A percentile compares a stretch with the other conserved stretches of the same genome.
These are phyloP conservation scores for Aldabrachelys gigantea DNA, from an alignment of 2,113 vertebrate species.

Conservation along the genomic window DNA sequence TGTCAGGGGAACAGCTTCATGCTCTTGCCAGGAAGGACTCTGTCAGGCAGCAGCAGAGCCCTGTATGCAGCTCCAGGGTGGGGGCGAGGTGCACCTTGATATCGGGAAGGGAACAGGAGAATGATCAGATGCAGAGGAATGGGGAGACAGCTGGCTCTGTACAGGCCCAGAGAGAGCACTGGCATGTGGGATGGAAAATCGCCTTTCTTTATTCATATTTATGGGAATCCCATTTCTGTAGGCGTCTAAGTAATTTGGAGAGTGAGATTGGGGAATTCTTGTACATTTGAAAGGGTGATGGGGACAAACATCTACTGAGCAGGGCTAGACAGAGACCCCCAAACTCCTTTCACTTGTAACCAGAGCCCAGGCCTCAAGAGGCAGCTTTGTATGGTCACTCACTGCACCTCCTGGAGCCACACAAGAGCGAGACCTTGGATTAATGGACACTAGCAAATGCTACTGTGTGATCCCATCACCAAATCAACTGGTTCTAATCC, in stretches of 20 bases:
- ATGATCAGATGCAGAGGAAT: rapidly evolving
- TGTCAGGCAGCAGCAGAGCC: not conserved
- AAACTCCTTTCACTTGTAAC: rapidly evolving
- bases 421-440: rapidly evolving
- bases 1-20: not conserved
- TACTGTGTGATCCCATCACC: not conserved
- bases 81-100: rapidly evolving
- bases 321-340: not conserved
- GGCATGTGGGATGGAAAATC: rapidly evolving
- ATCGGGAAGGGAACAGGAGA: not conserved
- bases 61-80: not conserved
- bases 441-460: not conserved
- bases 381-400: not conserved
- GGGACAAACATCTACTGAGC: rapidly evolving
- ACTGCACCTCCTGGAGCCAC: rapidly evolving
- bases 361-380: not conserved
- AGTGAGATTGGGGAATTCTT: rapidly evolving
- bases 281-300: not conserved
- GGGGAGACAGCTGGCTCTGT: not conserved
- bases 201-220: not conserved
- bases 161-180: rapidly evolving
- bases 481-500: not conserved
- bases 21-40: rapidly evolving
- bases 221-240: not conserved
- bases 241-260: rapidly evolving